Evolutionary conservation across 2,797 vertebrate species (phyloP), one percentile per base, ranked within the genome.

Genomic region (Microhierax caerulescens): DNA sequence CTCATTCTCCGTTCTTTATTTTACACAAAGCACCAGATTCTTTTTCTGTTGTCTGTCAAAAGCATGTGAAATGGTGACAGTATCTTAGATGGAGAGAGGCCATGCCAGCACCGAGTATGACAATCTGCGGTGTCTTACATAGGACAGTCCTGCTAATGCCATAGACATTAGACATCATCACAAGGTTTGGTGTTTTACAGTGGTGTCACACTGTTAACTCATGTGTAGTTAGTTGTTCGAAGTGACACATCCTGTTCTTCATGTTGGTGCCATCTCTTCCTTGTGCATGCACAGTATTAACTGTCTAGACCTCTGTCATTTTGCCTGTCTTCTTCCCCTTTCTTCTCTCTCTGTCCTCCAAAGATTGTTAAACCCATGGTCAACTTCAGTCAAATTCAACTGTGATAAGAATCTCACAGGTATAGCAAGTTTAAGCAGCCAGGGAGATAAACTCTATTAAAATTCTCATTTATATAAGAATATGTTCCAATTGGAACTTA

Each of bases 201-300:
- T 18, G 15, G 8, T 51, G 56, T 39, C 54, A 28, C 13, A 21
- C 47, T 54, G 15, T 37, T 72, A 77, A 72, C 16, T 56, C 14
- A 1, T n/a, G 54, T 11, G 19, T 11, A 69, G 50, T 51, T 32
- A 13, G 15, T 25, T 51, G 25, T 50, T 64, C 75, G 54, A 43
- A 64, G 54, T 27, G 70, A 10, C 4, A 3, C 6, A 59, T 60
- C 24, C 32, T 43, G 27, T 81, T 81, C 51, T 48, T 13, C 64
- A 34, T 47, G 51, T 20, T 60, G 24, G 12, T 72, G 18, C 14
- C 30, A 28, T 17, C 41, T 73, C 53, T 54, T 85, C 23, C 54
- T 45, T 34, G 17, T 43, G 36, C 1, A 0, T 11, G 5, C 24
- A 32, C 0, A 0, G 9, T 34, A 61, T 50, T 67, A 43, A 50